phyloP scores from a whole-genome alignment of 1,140 invertebrate genomes.

The Pantala flavescens region DNA sequence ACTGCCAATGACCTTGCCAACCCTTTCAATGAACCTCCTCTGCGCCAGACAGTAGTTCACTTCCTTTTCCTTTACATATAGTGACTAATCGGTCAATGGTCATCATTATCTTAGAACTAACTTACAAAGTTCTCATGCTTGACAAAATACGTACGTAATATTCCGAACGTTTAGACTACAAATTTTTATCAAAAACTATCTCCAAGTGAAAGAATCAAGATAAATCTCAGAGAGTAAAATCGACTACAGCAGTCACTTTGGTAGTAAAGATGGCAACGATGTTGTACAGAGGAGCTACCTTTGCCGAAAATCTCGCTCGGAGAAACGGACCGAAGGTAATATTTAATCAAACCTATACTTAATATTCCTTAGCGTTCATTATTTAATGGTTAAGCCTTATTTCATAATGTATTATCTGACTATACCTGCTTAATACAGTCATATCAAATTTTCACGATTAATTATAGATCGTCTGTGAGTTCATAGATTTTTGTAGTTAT shows the following conservation, averaged over 20 bases:
- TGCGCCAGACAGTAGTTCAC: not conserved
- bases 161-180: no score
- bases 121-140: not conserved
- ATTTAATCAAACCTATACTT: not conserved
- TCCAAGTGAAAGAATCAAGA: not conserved
- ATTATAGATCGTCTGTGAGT: no score
- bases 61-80: not conserved
- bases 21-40: no score
- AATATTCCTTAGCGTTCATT: no score
- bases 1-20: not conserved
- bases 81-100: not conserved
- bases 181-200: no score
- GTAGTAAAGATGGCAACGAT: conserved; percentile 54
- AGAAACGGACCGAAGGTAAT: conserved; percentile 53
- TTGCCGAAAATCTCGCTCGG: conserved; percentile 48
- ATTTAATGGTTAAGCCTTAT: no score
- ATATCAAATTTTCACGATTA: no score
- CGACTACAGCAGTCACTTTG: not conserved
- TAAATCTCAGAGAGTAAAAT: not conserved
- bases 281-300: conserved; percentile 48
- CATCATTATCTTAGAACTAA: not conserved
- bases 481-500: no score
- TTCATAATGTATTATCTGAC: no score
- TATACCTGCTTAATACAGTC: no score
- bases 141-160: no score